Evolutionary conservation across 2,888 invertebrate species (phyloP).

Genomic region (Caenorhabditis sp.): DNA sequence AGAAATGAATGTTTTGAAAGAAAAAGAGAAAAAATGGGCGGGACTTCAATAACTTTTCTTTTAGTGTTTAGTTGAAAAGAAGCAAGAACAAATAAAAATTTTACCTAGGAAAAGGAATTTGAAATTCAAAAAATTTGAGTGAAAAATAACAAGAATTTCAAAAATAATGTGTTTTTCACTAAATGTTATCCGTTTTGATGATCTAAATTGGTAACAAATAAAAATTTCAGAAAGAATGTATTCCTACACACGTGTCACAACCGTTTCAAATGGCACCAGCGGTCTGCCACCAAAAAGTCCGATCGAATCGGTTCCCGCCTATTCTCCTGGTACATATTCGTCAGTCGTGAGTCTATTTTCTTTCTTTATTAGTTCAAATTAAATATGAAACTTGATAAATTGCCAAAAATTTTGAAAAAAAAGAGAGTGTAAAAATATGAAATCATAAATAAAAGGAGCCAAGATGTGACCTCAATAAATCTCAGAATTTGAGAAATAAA

Average conservation of each 20-base stretch:
- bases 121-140: too few relatives aligned
- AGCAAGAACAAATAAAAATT: too few relatives aligned
- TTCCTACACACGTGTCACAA: slow-evolving; percentile 29
- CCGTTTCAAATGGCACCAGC: slow-evolving; percentile 17
- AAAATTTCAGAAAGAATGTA: slow-evolving; percentile 14
- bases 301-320: slow-evolving; percentile 22
- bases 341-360: slow-evolving; percentile 14
- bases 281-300: slow-evolving; percentile 19
- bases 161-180: slow-evolving; percentile 25
- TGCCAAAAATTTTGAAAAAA: background rate
- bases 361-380: background rate
- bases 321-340: slow-evolving; percentile 31
- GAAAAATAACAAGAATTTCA: background rate
- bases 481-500: background rate
- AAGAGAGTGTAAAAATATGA: background rate
- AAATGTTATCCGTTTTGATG: too few relatives aligned
- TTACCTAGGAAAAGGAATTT: too few relatives aligned
- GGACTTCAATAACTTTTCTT: too few relatives aligned
- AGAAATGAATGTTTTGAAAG: too few relatives aligned
- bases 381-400: background rate
- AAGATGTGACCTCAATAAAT: background rate
- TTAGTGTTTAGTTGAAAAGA: too few relatives aligned
- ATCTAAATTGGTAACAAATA: too few relatives aligned
- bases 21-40: too few relatives aligned
- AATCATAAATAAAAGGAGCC: background rate